Evolutionary conservation across 2,797 vertebrate genomes (phyloP).

Genomic region (Coracias cyanogaster): DNA sequence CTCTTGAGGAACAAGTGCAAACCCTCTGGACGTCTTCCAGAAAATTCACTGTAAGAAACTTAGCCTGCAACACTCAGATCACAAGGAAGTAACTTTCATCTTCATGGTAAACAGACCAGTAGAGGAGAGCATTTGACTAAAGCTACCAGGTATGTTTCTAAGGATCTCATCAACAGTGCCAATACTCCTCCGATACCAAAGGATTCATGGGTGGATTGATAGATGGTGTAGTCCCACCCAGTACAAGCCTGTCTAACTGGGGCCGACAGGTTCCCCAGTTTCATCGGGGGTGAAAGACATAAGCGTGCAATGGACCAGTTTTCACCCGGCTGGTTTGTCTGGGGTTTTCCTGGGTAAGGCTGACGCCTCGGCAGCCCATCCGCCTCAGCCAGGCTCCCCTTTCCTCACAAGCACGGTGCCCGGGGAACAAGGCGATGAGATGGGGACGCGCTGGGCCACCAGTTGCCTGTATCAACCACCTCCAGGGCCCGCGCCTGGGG

Average conservation of each 20-base stretch:
- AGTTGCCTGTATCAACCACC: too few species aligned
- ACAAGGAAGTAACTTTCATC: neutral
- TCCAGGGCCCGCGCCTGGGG: too few species aligned
- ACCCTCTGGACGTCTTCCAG: neutral
- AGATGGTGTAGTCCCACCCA: rapidly evolving
- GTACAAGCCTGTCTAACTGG: neutral
- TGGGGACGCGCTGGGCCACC: neutral
- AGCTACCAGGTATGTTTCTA: neutral
- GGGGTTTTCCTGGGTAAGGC: rapidly evolving
- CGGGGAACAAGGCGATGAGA: neutral
- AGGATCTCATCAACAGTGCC: neutral
- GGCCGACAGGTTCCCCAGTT: neutral
- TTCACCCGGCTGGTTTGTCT: neutral
- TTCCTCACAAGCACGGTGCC: neutral
- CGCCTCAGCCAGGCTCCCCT: rapidly evolving
- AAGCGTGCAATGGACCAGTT: rapidly evolving
- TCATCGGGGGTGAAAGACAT: neutral
- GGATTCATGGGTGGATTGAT: too few species aligned
- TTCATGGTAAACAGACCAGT: rapidly evolving
- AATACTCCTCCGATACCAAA: neutral
- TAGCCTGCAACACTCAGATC: neutral
- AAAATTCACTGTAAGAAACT: neutral
- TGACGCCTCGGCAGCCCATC: neutral
- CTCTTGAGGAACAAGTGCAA: neutral
- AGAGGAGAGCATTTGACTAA: neutral